phyloP scores from a whole-genome alignment of 2,888 invertebrate species.

The Apodemia duryi region DNA sequence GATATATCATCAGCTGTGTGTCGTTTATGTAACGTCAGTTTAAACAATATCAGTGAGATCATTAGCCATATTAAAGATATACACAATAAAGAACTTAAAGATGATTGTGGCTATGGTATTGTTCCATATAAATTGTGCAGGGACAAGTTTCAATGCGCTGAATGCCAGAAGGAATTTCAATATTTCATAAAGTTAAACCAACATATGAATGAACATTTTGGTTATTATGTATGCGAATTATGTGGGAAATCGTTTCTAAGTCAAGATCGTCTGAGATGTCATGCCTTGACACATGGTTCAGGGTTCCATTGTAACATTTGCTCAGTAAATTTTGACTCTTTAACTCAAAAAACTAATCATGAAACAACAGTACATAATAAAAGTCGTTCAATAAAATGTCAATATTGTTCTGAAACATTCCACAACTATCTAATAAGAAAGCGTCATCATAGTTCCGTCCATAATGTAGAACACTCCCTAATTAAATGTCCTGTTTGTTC shows the following conservation, averaged over 20 bases:
- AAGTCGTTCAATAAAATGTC: constrained; percentile 49
- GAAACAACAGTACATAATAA: constrained; percentile 49
- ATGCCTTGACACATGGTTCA: constrained; percentile 49
- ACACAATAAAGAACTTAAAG: constrained; percentile 44
- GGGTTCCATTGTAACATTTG: constrained; percentile 53
- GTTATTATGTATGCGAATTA: constrained; percentile 57
- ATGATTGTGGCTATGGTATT: constrained; percentile 50
- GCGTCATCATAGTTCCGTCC: constrained; percentile 46
- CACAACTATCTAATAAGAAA: constrained; percentile 51
- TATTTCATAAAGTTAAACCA: constrained; percentile 66
- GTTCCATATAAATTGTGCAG: constrained; percentile 54
- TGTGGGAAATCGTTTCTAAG: constrained; percentile 66
- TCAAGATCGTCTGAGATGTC: constrained; percentile 55
- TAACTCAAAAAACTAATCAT: constrained; percentile 50
- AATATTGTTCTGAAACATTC: constrained; percentile 54
- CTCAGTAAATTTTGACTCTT: constrained; percentile 48
- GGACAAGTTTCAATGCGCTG: constrained; percentile 48
- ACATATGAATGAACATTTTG: constrained; percentile 67
- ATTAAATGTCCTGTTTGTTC: constrained; percentile 55
- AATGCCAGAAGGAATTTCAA: constrained; percentile 52
- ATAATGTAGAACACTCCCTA: constrained; percentile 46
- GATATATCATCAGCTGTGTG: constrained; percentile 51
- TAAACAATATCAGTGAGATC: constrained; percentile 40
- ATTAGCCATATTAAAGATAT: constrained; percentile 47
- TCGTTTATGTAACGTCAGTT: constrained; percentile 40